phyloP scores from a whole-genome alignment of 2,888 invertebrate genomes.

The Epistrophe grossulariae region DNA sequence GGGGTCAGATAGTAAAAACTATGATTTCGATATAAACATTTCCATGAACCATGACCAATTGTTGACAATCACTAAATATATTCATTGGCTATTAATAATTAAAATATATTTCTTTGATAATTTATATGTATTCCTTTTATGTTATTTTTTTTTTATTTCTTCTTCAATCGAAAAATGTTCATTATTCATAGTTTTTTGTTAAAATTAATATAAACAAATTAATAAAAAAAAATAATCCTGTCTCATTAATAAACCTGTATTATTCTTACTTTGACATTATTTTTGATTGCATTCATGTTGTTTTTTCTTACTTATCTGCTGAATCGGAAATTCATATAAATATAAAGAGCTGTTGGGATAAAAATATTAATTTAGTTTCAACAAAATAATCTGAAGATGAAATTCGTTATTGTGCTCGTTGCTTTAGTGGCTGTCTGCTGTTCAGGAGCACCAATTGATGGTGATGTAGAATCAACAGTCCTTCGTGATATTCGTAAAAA shows the following conservation, averaged over 20 bases:
- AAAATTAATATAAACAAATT: conserved; percentile 7
- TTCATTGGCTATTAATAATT: not conserved
- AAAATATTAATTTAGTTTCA: conserved; percentile 50
- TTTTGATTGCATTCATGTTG: not conserved
- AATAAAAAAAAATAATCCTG: conserved; percentile 2
- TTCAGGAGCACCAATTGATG: conserved; percentile 72
- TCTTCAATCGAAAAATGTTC: not conserved
- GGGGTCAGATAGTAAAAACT: no score
- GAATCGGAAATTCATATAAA: conserved; percentile 51
- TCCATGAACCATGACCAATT: not conserved
- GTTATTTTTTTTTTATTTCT: not conserved
- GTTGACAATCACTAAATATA: not conserved
- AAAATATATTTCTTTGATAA: not conserved
- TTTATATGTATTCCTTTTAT: conserved; percentile 21
- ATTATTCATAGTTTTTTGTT: not conserved
- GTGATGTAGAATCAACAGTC: conserved; percentile 84
- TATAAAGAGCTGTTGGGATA: conserved; percentile 12
- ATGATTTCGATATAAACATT: not conserved
- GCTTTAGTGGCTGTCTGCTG: conserved; percentile 78
- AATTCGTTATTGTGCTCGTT: conserved; percentile 81
- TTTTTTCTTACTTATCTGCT: not conserved
- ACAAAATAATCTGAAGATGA: conserved; percentile 78
- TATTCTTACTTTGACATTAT: conserved; percentile 25
- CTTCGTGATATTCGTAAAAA: conserved; percentile 80
- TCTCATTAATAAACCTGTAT: conserved; percentile 9